A percentile compares a stretch with the other conserved stretches of the same genome.
Evolutionary conservation across 2,797 vertebrate species (phyloP).

Genomic region (Falco berigora): DNA sequence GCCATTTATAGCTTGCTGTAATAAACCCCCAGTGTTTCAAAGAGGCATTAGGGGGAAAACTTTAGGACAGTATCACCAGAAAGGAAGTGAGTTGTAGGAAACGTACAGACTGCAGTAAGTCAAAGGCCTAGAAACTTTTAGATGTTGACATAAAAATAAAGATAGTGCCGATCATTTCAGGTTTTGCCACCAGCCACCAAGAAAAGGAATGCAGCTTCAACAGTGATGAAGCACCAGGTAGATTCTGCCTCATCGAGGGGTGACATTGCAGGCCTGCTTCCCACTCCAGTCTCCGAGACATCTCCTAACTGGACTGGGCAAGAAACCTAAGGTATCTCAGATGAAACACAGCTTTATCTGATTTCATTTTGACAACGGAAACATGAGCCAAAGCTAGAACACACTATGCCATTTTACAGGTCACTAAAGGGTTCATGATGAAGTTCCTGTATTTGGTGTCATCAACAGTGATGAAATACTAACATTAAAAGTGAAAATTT

Average conservation of each 20-base stretch:
- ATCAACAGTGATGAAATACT: not conserved
- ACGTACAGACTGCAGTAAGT: not conserved
- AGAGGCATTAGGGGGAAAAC: not conserved
- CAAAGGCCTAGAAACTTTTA: not conserved
- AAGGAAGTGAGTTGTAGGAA: not conserved
- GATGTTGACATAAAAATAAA: not conserved
- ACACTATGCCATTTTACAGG: not conserved
- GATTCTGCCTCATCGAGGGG: not conserved
- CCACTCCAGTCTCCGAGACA: not conserved
- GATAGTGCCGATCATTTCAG: not conserved
- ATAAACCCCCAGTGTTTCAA: not conserved
- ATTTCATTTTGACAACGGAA: not conserved
- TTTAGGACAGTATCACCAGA: not conserved
- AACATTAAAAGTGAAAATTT: not conserved
- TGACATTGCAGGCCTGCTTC: not conserved
- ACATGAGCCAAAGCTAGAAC: not conserved
- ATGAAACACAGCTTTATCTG: not conserved
- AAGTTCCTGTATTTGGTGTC: not conserved
- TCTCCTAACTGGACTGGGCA: not conserved
- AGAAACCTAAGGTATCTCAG: not conserved
- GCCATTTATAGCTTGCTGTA: not conserved
- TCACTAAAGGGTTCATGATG: not conserved
- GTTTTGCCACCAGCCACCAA: not conserved
- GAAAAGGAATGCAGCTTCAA: too few relatives aligned
- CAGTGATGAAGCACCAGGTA: not conserved